Evolutionary conservation across 1,140 invertebrate species (phyloP).

Genomic region (Tetramorium alpestre): DNA sequence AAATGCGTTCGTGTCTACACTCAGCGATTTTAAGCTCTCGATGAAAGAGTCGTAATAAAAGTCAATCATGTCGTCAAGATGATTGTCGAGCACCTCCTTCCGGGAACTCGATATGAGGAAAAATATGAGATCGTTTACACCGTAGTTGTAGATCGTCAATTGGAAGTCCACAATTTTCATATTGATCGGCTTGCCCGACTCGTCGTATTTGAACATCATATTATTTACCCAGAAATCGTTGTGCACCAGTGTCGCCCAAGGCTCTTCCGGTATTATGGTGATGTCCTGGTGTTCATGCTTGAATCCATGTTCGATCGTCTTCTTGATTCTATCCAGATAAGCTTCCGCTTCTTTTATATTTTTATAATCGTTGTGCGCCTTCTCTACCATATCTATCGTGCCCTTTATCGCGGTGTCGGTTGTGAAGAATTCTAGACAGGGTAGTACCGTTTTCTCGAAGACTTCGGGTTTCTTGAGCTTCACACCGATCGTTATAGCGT

Average conservation of each 20-base stretch:
- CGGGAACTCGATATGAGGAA: slow-evolving; percentile 87
- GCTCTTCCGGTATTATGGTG: slow-evolving; percentile 71
- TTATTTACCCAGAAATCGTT: slow-evolving; percentile 90
- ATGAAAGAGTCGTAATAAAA: slow-evolving; percentile 87
- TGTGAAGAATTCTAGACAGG: slow-evolving; percentile 53
- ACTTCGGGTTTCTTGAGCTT: slow-evolving; percentile 85
- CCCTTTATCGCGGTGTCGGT: slow-evolving; percentile 76
- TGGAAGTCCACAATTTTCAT: slow-evolving; percentile 90
- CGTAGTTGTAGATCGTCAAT: slow-evolving; percentile 85
- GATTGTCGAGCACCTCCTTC: slow-evolving; percentile 84
- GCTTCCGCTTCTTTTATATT: slow-evolving; percentile 72
- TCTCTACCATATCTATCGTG: slow-evolving; percentile 78
- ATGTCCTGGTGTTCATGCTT: not conserved
- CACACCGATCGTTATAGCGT: slow-evolving; percentile 86
- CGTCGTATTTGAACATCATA: slow-evolving; percentile 86
- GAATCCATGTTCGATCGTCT: slow-evolving; percentile 72
- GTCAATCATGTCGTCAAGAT: slow-evolving; percentile 85
- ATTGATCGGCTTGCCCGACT: slow-evolving; percentile 79
- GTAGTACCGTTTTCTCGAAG: slow-evolving; percentile 81
- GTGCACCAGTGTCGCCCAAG: slow-evolving; percentile 86
- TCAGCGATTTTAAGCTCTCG: slow-evolving; percentile 74
- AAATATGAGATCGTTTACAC: slow-evolving; percentile 87
- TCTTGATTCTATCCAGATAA: slow-evolving; percentile 73
- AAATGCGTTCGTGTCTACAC: slow-evolving; percentile 75
- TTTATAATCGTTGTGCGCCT: slow-evolving; percentile 74